These are phyloP conservation scores for Danio rerio DNA, from an alignment of 2,113 vertebrate species.

Conservation along the genomic window DNA sequence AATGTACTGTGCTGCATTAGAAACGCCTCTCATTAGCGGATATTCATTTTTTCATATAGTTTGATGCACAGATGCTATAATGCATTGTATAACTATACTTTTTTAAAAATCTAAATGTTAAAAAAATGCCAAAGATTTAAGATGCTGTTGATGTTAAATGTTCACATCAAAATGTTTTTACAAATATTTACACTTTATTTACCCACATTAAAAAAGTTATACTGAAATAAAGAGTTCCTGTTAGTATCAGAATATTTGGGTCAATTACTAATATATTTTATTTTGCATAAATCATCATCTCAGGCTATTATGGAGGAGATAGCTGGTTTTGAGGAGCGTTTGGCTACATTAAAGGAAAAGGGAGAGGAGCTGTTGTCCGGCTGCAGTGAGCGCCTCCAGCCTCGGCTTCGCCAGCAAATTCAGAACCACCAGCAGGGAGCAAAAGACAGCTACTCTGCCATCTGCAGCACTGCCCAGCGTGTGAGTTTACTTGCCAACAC, in stretches of 20 bases:
- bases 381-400: slow-evolving; percentile 88
- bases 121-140: no score
- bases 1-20: no score
- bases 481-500: slow-evolving; percentile 76
- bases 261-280: background rate
- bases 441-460: slow-evolving; percentile 93
- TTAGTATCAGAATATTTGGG: background rate
- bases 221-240: background rate
- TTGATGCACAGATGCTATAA: no score
- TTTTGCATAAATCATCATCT: slow-evolving; percentile 36
- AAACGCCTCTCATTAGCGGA: no score
- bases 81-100: no score
- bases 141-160: no score
- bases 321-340: slow-evolving; percentile 90
- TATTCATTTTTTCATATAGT: no score
- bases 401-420: slow-evolving; percentile 87
- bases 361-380: slow-evolving; percentile 85
- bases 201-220: background rate
- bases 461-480: slow-evolving; percentile 95
- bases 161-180: background rate
- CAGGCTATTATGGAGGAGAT: slow-evolving; percentile 99
- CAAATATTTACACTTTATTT: background rate
- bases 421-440: slow-evolving; percentile 90
- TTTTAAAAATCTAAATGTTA: no score
- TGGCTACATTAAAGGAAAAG: slow-evolving; percentile 83